phyloP scores from a whole-genome alignment of 30 jellyfish, hydroid and myxozoan genomes.

The Chrysaora quinquecirrha region DNA sequence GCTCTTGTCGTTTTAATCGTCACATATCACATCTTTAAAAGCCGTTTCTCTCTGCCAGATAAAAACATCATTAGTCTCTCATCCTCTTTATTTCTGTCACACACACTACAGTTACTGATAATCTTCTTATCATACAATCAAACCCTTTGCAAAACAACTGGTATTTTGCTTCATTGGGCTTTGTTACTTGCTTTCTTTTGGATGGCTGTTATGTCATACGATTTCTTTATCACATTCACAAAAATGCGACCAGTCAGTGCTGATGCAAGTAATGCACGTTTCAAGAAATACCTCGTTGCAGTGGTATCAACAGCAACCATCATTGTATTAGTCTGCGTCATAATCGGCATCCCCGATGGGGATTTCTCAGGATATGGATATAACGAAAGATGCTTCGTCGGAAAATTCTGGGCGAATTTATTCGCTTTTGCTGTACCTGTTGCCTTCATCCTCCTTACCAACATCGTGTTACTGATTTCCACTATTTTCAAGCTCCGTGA shows the following conservation, averaged over 20 bases:
- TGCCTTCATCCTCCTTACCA: slow-evolving; percentile 16
- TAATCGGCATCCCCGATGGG: slow-evolving; percentile 28
- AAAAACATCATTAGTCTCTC: not conserved
- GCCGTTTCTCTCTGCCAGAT: not conserved
- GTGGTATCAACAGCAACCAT: slow-evolving; percentile 1
- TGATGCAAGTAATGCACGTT: not conserved
- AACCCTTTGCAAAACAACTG: not conserved
- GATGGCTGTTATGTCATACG: slow-evolving; percentile 19
- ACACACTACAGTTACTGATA: not conserved
- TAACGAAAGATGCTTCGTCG: slow-evolving; percentile 42
- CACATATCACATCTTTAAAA: not conserved
- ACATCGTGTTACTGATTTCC: slow-evolving; percentile 1
- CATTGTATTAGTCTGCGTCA: slow-evolving; percentile 30
- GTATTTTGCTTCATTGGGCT: slow-evolving; percentile 20
- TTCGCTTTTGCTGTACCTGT: slow-evolving; percentile 37
- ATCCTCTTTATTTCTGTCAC: not conserved
- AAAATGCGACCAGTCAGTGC: not conserved
- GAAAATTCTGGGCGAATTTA: slow-evolving; percentile 51
- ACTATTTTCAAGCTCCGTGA: slow-evolving; percentile 30
- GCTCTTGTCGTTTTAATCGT: not conserved
- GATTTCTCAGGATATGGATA: slow-evolving; percentile 45
- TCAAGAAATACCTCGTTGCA: slow-evolving; percentile 1
- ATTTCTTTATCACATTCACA: slow-evolving; percentile 10
- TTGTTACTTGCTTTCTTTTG: slow-evolving; percentile 20
- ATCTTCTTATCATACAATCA: not conserved